Evolutionary conservation across 1,140 invertebrate species (phyloP), one percentile per base, ranked within the genome.

Genomic region (Dreissena polymorpha): DNA sequence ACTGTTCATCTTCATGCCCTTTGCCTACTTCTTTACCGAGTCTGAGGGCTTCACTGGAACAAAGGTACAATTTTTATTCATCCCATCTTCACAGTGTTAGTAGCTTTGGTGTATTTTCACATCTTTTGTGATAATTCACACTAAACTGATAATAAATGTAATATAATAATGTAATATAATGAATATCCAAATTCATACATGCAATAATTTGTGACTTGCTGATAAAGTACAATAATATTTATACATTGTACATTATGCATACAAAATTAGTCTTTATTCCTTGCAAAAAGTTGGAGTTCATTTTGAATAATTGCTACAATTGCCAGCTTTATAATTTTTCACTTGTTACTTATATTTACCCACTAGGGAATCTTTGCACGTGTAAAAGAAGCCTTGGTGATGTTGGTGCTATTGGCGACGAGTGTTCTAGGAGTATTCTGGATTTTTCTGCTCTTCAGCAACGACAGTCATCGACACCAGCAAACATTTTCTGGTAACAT

Each of bases 21-120:
- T 99, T 93, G 97, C 98, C 5, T 99, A 99, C 93, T 95, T 99
- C 64, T 99, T 99, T 92, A 98, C 97, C 21, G 99, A 99, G 94
- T 99, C 98, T 10, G 98, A 99, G 92, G 99, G 99, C 50, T 98
- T 99, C 90, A 95, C 95, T 8, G 91, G 97, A 95, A 87, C 95
- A 95, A 95, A 93, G 90, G 91, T 92, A 85, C 77, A n/a, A n/a
- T n/a, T 5, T 39, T 39, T 5, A 39, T 39, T 39, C 3, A 39
- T 39, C 39, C 39, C 39, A 39, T 39, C 39, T 39, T 2, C 39
- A 39, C 39, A 39, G 39, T 39, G 39, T 39, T n/a, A n/a, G n/a
- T n/a, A n/a, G n/a, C n/a, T n/a, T n/a, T n/a, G n/a, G n/a, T n/a
- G n/a, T n/a, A n/a, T n/a, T n/a, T n/a, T n/a, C n/a, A n/a, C n/a